Base-by-base conservation (phyloP, 2,113 vertebrate species). In the Dendrocopos noguchii region DNA sequence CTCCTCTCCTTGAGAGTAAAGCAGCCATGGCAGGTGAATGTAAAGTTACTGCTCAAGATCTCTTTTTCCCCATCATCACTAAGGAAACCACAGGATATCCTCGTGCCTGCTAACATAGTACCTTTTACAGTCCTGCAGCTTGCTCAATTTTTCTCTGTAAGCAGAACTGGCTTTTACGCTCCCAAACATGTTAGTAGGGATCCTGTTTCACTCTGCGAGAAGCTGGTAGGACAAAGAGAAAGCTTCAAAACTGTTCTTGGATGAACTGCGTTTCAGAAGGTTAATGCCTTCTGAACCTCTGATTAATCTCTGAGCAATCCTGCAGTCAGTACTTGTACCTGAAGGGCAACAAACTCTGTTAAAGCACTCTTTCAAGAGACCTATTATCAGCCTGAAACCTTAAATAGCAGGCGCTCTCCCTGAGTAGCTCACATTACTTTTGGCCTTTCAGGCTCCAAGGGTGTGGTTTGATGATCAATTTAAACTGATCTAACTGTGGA, bases 381-480 rank as follows among this genome's bases (percentile, higher is more conserved):
- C 60, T 77, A 70, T 60, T 92, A 82, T 27, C 80, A 85, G 59
- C 44, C 21, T 29, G 60, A 90, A 78, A 57, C 78, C 82, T 86
- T 82, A 88, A 71, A 66, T 8, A 25, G 3, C 73, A 74, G 47
- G 64, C 22, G 64, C 61, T 71, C 82, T 92, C 68, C 60, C 47
- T 7, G 61, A 78, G 68, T 67, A 67, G 76, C 61, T 93, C 70
- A 52, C 39, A 29, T 78, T 80, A 68, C 73, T 66, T 74, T 46
- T 70, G 71, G 72, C 53, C 56, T 91, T 93, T 71, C 72, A 74
- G 75, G 39, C 57, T 91, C 65, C 56, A 57, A 80, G 76, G 94
- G 85, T 94, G 88, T 93, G 85, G 95, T 88, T 61, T 91, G 47
- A 64, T 44, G 80, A 90, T 93, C 90, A 93, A 90, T 94, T 92